phyloP scores from a whole-genome alignment of 2,113 vertebrate species.

The Paracanthobrama guichenoti region DNA sequence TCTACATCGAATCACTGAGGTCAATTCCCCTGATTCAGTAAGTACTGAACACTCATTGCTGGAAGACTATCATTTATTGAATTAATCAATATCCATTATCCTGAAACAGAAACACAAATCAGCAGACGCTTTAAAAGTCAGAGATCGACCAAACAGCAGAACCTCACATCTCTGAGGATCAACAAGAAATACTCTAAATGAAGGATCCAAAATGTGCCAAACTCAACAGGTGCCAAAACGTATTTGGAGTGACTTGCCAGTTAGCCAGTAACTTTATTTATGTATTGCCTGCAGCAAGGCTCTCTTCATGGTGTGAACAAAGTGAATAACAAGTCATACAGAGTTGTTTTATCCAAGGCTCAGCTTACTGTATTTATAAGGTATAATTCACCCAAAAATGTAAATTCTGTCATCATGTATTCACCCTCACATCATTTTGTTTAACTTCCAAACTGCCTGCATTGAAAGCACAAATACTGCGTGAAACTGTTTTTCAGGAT shows the following conservation, averaged over 20 bases:
- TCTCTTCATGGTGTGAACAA: no score
- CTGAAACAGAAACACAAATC: not conserved
- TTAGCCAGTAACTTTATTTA: not conserved
- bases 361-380: no score
- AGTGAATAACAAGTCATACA: no score
- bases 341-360: no score
- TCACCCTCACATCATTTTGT: no score
- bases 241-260: not conserved
- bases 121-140: not conserved
- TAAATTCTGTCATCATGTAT: no score
- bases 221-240: not conserved
- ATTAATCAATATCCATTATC: slow-evolving; percentile 25
- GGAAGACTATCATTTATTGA: slow-evolving; percentile 20
- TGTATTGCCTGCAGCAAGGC: not conserved
- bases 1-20: not conserved
- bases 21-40: slow-evolving; percentile 15
- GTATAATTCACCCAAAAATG: no score
- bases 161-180: not conserved
- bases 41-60: not conserved
- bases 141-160: not conserved
- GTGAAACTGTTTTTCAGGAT: no score
- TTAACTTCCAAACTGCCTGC: no score
- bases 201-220: not conserved
- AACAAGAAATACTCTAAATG: not conserved
- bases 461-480: no score